Percentiles rank a stretch among this genome's conserved stretches.
Conservation (phyloP, 2,888 invertebrate genomes). For the Coremacera marginata region DNA sequence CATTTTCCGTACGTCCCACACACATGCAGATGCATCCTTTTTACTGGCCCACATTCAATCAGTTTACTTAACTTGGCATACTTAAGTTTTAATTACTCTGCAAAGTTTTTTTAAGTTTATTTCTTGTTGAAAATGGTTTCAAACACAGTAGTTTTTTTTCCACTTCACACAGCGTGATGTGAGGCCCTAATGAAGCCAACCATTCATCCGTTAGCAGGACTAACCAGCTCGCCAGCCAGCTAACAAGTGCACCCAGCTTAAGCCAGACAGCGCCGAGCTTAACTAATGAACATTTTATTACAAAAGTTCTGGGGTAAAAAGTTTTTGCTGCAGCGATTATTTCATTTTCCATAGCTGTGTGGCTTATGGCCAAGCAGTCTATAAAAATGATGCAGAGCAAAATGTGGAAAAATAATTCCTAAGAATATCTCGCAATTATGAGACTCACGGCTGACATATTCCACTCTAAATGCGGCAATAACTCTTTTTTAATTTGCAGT, state of each 20-base stretch:
- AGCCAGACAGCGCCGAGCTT: slow-evolving; percentile 10
- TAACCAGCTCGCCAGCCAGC: not conserved
- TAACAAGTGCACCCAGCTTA: not conserved
- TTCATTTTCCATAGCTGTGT: not conserved
- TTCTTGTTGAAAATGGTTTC: not conserved
- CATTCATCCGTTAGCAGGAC: not conserved
- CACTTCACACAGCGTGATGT: not conserved
- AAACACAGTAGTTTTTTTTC: not conserved
- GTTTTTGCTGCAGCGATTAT: slow-evolving; percentile 1
- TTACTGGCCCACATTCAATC: slow-evolving; percentile 3
- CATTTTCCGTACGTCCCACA: not conserved
- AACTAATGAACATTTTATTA: slow-evolving; percentile 66
- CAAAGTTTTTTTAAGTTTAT: slow-evolving; percentile 22
- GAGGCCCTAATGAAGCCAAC: not conserved
- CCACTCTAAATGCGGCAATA: not conserved
- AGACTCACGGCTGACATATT: not conserved
- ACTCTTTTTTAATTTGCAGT: not conserved
- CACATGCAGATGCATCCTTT: not conserved
- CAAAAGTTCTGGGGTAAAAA: slow-evolving; percentile 54
- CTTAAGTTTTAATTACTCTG: slow-evolving; percentile 33
- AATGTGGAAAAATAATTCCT: not conserved
- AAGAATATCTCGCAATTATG: not conserved
- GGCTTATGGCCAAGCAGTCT: slow-evolving; percentile 5
- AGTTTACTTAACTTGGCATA: slow-evolving; percentile 24
- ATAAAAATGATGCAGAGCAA: not conserved